phyloP scores from a whole-genome alignment of 2,113 vertebrate genomes.

The Irena cyanogastra region DNA sequence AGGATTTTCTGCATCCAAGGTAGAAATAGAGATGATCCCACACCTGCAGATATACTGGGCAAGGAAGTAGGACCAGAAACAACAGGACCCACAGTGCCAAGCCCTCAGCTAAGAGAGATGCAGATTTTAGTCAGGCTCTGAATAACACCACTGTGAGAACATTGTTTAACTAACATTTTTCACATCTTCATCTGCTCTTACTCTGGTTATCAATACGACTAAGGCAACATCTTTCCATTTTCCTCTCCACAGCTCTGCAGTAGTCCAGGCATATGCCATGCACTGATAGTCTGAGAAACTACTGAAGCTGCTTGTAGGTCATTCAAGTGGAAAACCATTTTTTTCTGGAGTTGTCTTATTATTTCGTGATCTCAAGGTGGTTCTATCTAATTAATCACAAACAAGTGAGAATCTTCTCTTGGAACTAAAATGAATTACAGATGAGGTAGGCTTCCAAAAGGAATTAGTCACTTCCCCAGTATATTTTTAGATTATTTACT shows the following conservation, averaged over 20 bases:
- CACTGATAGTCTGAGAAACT: background rate
- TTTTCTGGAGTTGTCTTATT: background rate
- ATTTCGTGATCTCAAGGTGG: background rate
- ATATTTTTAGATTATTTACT: background rate
- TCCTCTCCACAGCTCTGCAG: background rate
- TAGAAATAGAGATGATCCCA: background rate
- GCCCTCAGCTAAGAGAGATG: background rate
- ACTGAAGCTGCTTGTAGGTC: background rate
- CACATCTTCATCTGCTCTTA: background rate
- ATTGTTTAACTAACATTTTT: background rate
- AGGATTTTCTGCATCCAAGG: background rate
- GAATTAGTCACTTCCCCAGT: background rate
- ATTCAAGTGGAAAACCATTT: background rate
- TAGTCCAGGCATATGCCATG: background rate
- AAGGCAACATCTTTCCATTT: background rate
- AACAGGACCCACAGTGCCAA: background rate
- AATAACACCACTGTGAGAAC: background rate
- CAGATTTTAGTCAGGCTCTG: background rate
- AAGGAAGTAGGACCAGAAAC: background rate
- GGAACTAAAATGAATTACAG: background rate
- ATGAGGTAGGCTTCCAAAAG: background rate
- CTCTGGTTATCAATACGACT: background rate
- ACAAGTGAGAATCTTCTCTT: background rate
- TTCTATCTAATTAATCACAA: background rate
- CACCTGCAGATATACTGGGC: background rate